phyloP scores from a whole-genome alignment of 2,113 vertebrate species.

The Taxidea taxus region DNA sequence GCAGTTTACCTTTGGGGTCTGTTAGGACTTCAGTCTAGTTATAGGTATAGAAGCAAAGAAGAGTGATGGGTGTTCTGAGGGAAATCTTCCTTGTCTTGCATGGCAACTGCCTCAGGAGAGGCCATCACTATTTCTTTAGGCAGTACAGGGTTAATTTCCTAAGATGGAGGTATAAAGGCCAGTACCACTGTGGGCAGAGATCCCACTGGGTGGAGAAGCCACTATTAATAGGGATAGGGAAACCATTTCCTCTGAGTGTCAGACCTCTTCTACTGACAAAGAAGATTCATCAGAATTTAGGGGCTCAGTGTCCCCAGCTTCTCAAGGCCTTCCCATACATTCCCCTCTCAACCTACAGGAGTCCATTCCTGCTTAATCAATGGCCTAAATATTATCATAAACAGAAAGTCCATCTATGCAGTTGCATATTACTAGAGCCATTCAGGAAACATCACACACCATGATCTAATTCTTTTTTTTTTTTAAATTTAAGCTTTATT shows the following conservation, averaged over 20 bases:
- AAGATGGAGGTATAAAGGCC: not conserved
- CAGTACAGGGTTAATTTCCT: not conserved
- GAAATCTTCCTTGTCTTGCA: not conserved
- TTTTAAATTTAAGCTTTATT: no score
- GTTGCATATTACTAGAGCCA: not conserved
- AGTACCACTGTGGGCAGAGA: not conserved
- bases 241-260: not conserved
- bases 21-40: not conserved
- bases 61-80: not conserved
- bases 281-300: not conserved
- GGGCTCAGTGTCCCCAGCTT: not conserved
- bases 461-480: not conserved
- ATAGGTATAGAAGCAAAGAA: not conserved
- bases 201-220: not conserved
- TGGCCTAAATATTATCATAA: not conserved
- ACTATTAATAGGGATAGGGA: not conserved
- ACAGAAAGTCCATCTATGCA: not conserved
- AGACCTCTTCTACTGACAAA: not conserved
- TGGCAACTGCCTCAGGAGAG: not conserved
- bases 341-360: not conserved
- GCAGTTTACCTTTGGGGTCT: not conserved
- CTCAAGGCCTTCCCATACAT: not conserved
- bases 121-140: not conserved
- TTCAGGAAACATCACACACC: not conserved
- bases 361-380: not conserved